Base-by-base conservation (phyloP, 2,113 vertebrate species). In the Mus pahari region DNA sequence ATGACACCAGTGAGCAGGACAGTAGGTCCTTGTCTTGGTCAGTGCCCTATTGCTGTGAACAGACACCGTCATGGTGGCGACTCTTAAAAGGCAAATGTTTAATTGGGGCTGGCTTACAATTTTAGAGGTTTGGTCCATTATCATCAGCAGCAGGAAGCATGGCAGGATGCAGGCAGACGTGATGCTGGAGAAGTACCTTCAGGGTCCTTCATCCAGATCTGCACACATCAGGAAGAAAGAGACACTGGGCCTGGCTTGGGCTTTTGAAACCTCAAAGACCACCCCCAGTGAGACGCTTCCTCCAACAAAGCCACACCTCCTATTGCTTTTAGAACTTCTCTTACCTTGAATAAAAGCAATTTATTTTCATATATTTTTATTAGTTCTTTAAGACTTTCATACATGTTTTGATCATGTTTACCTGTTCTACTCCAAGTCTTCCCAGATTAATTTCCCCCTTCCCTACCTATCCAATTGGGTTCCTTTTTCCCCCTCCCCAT, bases 281-380 rank as follows among this genome's bases (percentile, higher is more conserved):
- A 33, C 7, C 26, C 48, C 77, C 0, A 53, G 31, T 53, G 77
- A 79, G 48, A 79, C 1, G 50, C 45, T 19, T 33, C 75, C 75
- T 50, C 45, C 17, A 53, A 50, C 75, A 50, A 33, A 33, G 31
- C 7, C 77, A 79, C 77, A 53, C 31, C 28, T 53, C 77, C 17
- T 79, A 50, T 7, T 90, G n/a, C 55, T 48, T 68, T 73, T 73
- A 92, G 73, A 48, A 53, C 7, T 8, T 82, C 64, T n/a, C 55
- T 86, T 77, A 31, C 75, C 89, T 90, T 74, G 36, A 87, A 87
- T 86, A 74, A 79, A 96, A 74, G 62, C 24, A 71, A 73, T 60
- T 42, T 82, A 26, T n/a, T 73, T 66, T 94, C 86, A 60, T 70
- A 39, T 9, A 10, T 31, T 78, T 78, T 78, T 50, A 78, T 50